Conservation (phyloP, 2,888 invertebrate species). For the Isotomurus palustris region DNA sequence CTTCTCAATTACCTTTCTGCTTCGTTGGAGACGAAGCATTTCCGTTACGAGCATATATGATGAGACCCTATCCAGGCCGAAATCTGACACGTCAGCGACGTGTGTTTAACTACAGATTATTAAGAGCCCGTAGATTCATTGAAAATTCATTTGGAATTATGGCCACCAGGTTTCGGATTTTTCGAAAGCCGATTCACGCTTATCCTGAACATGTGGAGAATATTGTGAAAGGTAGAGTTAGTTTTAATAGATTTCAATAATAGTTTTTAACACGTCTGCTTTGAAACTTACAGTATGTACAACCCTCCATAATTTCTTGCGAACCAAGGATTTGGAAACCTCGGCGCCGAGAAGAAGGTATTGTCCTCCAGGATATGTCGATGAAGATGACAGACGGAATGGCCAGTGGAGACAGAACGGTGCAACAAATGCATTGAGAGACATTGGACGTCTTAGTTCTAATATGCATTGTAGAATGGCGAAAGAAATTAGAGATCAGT, state of each 20-base stretch:
- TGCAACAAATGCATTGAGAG: neutral
- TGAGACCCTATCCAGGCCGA: conserved; percentile 30
- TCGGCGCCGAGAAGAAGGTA: neutral
- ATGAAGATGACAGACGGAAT: neutral
- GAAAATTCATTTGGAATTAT: conserved; percentile 39
- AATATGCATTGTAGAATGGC: conserved; percentile 1
- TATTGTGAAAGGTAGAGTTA: conserved; percentile 10
- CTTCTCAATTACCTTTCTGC: conserved; percentile 6
- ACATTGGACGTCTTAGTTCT: neutral
- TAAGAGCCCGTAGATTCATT: conserved; percentile 26
- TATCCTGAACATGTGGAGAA: conserved; percentile 11
- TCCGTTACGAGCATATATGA: conserved; percentile 19
- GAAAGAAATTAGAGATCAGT: neutral
- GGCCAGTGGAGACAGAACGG: neutral
- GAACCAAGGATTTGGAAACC: conserved; percentile 11
- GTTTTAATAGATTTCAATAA: neutral
- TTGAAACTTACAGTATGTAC: neutral
- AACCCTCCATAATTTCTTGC: conserved; percentile 15
- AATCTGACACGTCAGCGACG: neutral
- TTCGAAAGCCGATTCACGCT: conserved; percentile 14
- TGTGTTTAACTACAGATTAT: conserved; percentile 34
- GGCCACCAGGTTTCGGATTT: conserved; percentile 19
- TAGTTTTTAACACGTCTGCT: neutral
- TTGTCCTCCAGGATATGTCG: neutral
- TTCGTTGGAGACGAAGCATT: conserved; percentile 35